Percentiles rank a stretch among this genome's conserved stretches.
Conservation (phyloP, 2,113 vertebrate genomes). For the Malurus elegans region DNA sequence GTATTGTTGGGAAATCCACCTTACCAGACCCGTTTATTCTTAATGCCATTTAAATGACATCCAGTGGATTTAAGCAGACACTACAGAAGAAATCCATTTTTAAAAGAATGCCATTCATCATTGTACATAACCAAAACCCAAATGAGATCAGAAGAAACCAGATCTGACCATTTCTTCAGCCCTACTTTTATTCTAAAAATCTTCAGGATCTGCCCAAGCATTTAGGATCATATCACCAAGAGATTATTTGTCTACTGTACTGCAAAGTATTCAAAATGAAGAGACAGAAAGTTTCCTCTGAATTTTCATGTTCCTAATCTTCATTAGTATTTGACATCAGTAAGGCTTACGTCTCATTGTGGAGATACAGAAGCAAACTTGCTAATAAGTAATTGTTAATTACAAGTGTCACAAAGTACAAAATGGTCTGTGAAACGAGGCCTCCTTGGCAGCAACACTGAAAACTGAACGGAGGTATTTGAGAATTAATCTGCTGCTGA, state of each 20-base stretch:
- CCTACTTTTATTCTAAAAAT: neutral
- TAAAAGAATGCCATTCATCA: neutral
- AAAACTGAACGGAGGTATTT: conserved; percentile 86
- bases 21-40: neutral
- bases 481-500: conserved; percentile 84
- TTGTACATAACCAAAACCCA: neutral
- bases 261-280: neutral
- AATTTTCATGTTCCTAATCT: neutral
- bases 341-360: neutral
- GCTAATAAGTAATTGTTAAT: conserved; percentile 51
- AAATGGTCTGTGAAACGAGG: conserved; percentile 48
- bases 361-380: neutral
- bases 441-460: conserved; percentile 75
- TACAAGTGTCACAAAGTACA: conserved; percentile 40
- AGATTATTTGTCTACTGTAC: neutral
- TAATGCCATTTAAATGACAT: neutral
- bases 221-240: neutral
- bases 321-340: neutral
- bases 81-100: neutral
- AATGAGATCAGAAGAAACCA: neutral
- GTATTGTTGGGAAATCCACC: neutral
- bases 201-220: neutral
- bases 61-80: neutral
- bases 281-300: neutral
- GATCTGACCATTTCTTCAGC: neutral